These are phyloP conservation scores for Tetragnatha montana DNA, from an alignment of 2,888 invertebrate genomes.

Conservation along the genomic window DNA sequence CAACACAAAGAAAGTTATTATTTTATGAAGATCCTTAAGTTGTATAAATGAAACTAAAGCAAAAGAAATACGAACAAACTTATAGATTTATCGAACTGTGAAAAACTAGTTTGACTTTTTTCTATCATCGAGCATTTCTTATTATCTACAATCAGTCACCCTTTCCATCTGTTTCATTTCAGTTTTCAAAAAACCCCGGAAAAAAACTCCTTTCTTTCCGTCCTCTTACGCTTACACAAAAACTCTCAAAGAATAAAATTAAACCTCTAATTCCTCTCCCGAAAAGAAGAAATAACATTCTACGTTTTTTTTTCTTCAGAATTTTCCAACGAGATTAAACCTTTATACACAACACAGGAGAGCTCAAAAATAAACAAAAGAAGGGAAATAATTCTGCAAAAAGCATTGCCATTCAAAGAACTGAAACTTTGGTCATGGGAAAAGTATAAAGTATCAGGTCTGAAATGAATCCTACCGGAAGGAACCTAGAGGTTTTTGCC, in stretches of 20 bases:
- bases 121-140: neutral
- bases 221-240: neutral
- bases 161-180: neutral
- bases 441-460: constrained; percentile 14
- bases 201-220: neutral
- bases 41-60: neutral
- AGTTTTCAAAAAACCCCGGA: neutral
- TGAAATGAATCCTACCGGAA: constrained; percentile 39
- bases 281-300: neutral
- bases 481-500: constrained; percentile 38
- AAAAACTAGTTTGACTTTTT: neutral
- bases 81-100: neutral
- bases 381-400: neutral
- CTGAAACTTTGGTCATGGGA: constrained; percentile 8
- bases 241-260: neutral
- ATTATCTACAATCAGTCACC: neutral
- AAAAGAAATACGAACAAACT: neutral
- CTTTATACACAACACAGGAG: neutral
- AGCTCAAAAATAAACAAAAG: neutral
- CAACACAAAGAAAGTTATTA: neutral
- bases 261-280: neutral
- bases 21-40: neutral
- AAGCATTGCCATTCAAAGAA: constrained; percentile 12
- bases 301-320: neutral
- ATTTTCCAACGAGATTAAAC: constrained; percentile 8